Conservation (phyloP, 2,113 vertebrate genomes). For the Ivindomyrus marchei region DNA sequence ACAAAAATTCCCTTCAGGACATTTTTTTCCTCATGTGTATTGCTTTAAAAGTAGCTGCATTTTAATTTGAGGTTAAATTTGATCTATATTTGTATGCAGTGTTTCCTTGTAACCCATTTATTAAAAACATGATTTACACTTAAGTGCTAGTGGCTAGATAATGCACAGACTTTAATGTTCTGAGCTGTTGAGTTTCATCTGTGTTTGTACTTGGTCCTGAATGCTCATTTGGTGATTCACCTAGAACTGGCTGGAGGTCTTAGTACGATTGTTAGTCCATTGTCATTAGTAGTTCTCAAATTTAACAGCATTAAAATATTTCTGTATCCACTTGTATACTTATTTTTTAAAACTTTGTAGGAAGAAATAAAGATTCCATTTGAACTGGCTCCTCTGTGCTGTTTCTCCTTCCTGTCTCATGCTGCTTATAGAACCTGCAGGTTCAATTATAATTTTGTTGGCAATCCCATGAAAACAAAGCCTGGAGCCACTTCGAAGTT, state of each 20-base stretch:
- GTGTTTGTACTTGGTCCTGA: neutral
- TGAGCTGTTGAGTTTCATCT: neutral
- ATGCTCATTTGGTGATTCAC: neutral
- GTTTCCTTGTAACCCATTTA: neutral
- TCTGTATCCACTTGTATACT: conserved; percentile 15
- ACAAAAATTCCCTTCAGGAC: no score
- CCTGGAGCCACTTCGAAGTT: neutral
- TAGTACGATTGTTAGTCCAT: neutral
- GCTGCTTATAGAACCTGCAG: neutral
- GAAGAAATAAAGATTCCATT: conserved; percentile 22
- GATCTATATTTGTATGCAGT: neutral
- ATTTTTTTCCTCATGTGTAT: neutral
- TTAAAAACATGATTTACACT: neutral
- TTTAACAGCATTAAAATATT: conserved; percentile 1
- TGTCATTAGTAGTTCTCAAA: neutral
- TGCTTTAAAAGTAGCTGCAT: neutral
- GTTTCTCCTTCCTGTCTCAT: neutral
- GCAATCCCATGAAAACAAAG: neutral
- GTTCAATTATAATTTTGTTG: neutral
- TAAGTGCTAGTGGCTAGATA: neutral
- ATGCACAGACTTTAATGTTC: neutral
- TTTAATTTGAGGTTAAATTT: neutral
- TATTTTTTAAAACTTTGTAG: conserved; percentile 14
- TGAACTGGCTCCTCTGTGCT: conserved; percentile 7
- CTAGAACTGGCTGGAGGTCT: neutral